These are phyloP conservation scores for Orgyia antiqua DNA, from an alignment of 2,888 invertebrate genomes.

Conservation along the genomic window DNA sequence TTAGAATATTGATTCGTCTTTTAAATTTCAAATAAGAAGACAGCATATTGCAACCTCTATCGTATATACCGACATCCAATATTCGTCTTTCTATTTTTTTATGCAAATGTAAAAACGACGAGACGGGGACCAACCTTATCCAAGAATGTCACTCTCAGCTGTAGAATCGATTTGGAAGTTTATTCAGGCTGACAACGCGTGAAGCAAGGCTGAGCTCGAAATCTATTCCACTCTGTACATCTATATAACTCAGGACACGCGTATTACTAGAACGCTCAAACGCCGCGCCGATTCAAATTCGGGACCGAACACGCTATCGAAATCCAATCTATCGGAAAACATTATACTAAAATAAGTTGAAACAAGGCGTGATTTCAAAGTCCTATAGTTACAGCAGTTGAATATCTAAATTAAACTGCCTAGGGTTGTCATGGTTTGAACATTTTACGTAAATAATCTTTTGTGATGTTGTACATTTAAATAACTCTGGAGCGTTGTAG, in stretches of 20 bases:
- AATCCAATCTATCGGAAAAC: slow-evolving; percentile 42
- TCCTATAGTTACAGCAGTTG: slow-evolving; percentile 14
- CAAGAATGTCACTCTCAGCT: slow-evolving; percentile 71
- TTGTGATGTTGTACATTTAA: slow-evolving; percentile 44
- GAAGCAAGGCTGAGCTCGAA: slow-evolving; percentile 53
- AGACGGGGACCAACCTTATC: slow-evolving; percentile 51
- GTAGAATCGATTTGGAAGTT: slow-evolving; percentile 74
- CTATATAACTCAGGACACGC: slow-evolving; percentile 28
- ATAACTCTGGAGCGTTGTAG: slow-evolving; percentile 40
- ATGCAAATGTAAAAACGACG: slow-evolving; percentile 65
- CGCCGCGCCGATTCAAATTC: slow-evolving; percentile 38
- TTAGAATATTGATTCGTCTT: too few species aligned
- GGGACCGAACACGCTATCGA: slow-evolving; percentile 31
- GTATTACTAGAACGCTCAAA: slow-evolving; percentile 29
- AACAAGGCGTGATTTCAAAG: slow-evolving; percentile 15
- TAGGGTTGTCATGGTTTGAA: slow-evolving; percentile 32
- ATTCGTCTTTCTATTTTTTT: slow-evolving; percentile 56
- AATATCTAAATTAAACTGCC: slow-evolving; percentile 32
- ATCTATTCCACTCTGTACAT: slow-evolving; percentile 53
- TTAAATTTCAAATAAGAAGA: too few species aligned
- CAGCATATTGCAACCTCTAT: too few species aligned
- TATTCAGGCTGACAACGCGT: slow-evolving; percentile 73
- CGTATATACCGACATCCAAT: slow-evolving; percentile 39
- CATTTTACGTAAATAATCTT: slow-evolving; percentile 34
- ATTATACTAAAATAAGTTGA: slow-evolving; percentile 32